A percentile compares a stretch with the other conserved stretches of the same genome.
These are phyloP conservation scores for Apostichopus leukothele DNA, from an alignment of 53 echinoderm and acorn worm species.

Conservation along the genomic window DNA sequence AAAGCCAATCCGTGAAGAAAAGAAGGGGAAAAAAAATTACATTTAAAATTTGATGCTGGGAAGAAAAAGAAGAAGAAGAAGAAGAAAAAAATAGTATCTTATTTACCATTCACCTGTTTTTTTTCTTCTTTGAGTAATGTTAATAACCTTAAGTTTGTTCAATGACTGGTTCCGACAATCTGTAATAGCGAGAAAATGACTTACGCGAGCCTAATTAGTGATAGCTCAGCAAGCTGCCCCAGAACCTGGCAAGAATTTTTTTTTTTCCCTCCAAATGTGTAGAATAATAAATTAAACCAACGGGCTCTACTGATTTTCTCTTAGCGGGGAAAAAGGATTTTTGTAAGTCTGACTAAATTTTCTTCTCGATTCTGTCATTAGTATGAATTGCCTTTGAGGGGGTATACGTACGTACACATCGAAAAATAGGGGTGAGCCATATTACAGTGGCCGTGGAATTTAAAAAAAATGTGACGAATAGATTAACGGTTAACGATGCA, in stretches of 20 bases:
- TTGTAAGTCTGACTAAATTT: background rate
- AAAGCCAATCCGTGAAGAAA: background rate
- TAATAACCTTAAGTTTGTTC: slow-evolving; percentile 42
- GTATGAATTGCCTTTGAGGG: background rate
- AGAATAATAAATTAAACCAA: background rate
- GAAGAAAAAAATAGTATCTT: background rate
- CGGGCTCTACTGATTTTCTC: background rate
- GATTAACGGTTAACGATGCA: too few species aligned
- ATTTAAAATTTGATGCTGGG: slow-evolving; percentile 4
- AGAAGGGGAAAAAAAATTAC: background rate
- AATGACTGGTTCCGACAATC: slow-evolving; percentile 39
- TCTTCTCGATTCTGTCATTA: background rate
- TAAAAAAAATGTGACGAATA: too few species aligned
- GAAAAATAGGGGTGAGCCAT: background rate
- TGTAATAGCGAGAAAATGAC: slow-evolving; percentile 38
- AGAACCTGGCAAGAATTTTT: background rate
- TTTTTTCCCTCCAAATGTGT: background rate
- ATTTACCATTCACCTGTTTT: slow-evolving; percentile 28
- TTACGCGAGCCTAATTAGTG: slow-evolving; percentile 44
- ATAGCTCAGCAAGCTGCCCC: slow-evolving; percentile 29
- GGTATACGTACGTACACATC: background rate
- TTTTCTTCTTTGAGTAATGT: slow-evolving; percentile 1
- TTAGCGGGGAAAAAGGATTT: background rate
- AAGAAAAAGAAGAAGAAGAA: too few species aligned
- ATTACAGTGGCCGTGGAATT: background rate